Conservation (phyloP, 2,888 invertebrate species). For the Erannis defoliaria region DNA sequence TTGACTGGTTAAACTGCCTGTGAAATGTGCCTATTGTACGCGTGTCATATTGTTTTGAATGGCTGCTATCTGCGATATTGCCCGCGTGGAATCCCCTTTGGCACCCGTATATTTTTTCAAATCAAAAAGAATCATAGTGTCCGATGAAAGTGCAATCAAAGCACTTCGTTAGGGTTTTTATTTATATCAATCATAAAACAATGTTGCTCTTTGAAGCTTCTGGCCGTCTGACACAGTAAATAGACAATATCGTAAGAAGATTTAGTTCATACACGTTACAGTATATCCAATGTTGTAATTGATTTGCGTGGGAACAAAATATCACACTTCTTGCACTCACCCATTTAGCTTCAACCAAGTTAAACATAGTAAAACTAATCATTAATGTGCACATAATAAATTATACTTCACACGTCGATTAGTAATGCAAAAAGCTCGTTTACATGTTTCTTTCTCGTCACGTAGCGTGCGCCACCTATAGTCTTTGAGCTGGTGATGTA, state of each 20-base stretch:
- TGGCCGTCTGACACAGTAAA: too few species aligned
- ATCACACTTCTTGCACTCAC: constrained; percentile 8
- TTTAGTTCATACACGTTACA: too few species aligned
- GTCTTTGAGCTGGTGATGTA: constrained; percentile 36
- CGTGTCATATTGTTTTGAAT: background rate
- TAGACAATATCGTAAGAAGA: too few species aligned
- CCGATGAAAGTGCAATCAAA: too few species aligned
- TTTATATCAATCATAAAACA: too few species aligned
- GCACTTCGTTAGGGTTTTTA: too few species aligned
- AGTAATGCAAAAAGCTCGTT: constrained; percentile 59
- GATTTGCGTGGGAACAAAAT: constrained; percentile 16
- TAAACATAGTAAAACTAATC: constrained; percentile 41
- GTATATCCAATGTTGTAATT: too few species aligned
- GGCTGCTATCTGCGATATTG: background rate
- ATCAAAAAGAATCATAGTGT: too few species aligned
- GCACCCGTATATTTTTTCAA: too few species aligned
- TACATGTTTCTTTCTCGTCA: constrained; percentile 52
- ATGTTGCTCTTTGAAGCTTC: too few species aligned
- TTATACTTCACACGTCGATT: constrained; percentile 58
- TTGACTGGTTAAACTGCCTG: constrained; percentile 18
- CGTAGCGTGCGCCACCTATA: constrained; percentile 49
- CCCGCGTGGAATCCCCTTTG: too few species aligned
- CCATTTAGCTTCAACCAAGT: constrained; percentile 28
- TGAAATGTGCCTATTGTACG: constrained; percentile 8
- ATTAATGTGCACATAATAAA: constrained; percentile 49